phyloP scores from a whole-genome alignment of 2,113 vertebrate genomes.

The Oxygymnocypris stewartii region DNA sequence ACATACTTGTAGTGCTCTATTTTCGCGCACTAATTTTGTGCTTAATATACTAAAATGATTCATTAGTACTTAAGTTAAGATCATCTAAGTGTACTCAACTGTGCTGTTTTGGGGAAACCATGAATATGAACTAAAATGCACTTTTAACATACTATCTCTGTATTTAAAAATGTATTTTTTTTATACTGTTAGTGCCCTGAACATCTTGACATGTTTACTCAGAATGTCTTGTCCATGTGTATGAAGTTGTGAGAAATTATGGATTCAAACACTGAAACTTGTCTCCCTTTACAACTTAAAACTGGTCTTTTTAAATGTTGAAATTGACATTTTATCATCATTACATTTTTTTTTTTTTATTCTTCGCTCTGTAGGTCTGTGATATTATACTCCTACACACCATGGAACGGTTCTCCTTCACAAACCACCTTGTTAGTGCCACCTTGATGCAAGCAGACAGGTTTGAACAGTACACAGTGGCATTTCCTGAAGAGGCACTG shows the following conservation, averaged over 20 bases:
- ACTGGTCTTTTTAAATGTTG: not conserved
- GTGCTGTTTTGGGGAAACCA: too few relatives aligned
- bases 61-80: too few relatives aligned
- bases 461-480: conserved; percentile 45
- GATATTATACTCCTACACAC: conserved; percentile 34
- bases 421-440: conserved; percentile 49
- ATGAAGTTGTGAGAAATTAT: not conserved
- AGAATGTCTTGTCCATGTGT: not conserved
- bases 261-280: not conserved
- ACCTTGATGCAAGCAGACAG: conserved; percentile 47
- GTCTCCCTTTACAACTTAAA: not conserved
- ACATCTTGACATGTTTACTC: too few relatives aligned
- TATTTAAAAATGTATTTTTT: too few relatives aligned
- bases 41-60: too few relatives aligned
- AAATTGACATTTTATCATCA: conserved; percentile 12
- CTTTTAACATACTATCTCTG: too few relatives aligned
- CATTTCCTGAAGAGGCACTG: conserved; percentile 48
- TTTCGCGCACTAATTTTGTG: too few relatives aligned
- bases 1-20: too few relatives aligned
- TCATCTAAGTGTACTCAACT: too few relatives aligned
- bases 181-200: too few relatives aligned
- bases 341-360: conserved; percentile 14
- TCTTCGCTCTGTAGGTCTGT: not conserved
- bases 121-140: too few relatives aligned
- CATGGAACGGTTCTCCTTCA: conserved; percentile 38